Conservation (phyloP, 2,113 vertebrate genomes). For the Lipotes vexillifer region DNA sequence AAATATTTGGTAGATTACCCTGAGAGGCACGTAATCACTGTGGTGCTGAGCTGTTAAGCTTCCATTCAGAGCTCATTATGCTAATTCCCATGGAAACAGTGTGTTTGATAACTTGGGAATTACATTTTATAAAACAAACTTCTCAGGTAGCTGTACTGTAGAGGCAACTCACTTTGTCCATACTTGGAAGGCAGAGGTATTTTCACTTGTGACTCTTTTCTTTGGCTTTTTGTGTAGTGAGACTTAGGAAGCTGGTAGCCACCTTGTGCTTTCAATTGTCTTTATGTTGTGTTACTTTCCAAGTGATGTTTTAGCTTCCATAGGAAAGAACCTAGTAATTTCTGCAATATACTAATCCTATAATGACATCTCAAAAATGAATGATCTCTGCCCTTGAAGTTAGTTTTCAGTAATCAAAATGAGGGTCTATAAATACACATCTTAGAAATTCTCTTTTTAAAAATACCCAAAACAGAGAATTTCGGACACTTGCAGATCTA, state of each 20-base stretch:
- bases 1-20: slow-evolving; percentile 70
- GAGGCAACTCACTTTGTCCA: background rate
- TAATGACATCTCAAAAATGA: background rate
- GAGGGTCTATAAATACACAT: background rate
- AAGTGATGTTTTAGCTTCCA: background rate
- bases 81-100: slow-evolving; percentile 48
- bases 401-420: background rate
- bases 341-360: background rate
- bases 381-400: background rate
- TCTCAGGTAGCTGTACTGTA: background rate
- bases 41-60: slow-evolving; percentile 61
- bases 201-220: background rate
- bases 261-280: background rate
- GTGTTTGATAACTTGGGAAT: slow-evolving; percentile 60
- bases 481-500: background rate
- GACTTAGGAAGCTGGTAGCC: background rate
- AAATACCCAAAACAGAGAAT: background rate
- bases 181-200: background rate
- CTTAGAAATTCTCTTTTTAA: background rate
- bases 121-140: slow-evolving; percentile 41
- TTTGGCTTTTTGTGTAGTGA: background rate
- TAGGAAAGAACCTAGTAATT: background rate
- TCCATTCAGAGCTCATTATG: slow-evolving; percentile 53
- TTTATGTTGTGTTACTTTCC: background rate
- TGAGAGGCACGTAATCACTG: slow-evolving; percentile 66